These are phyloP conservation scores for Colletes collaris DNA, from an alignment of 2,888 invertebrate genomes.

Conservation along the genomic window DNA sequence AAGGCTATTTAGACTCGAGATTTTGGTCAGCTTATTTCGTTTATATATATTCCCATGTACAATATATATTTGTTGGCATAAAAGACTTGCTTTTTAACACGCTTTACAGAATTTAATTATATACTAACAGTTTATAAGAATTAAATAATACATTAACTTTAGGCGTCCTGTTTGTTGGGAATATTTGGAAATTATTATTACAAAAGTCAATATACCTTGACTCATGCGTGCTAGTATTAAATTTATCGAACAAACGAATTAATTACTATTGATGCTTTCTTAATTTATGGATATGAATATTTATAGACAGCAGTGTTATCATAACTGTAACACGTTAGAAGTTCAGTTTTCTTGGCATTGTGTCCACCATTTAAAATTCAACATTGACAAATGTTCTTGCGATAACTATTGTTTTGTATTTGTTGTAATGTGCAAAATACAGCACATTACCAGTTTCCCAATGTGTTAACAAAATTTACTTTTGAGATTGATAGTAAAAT, in stretches of 20 bases:
- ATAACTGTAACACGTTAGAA: constrained; percentile 30
- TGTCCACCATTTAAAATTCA: constrained; percentile 20
- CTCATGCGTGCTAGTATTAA: constrained; percentile 55
- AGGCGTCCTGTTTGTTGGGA: constrained; percentile 65
- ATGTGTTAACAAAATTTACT: constrained; percentile 38
- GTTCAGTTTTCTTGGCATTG: constrained; percentile 24
- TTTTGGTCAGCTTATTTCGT: not conserved
- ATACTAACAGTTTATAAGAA: constrained; percentile 52
- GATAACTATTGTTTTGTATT: constrained; percentile 17
- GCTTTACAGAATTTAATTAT: constrained; percentile 61
- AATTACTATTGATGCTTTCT: constrained; percentile 42
- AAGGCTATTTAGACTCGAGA: not conserved
- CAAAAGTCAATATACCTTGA: constrained; percentile 53
- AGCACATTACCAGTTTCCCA: constrained; percentile 36
- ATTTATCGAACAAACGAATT: constrained; percentile 32
- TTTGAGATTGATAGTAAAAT: constrained; percentile 59
- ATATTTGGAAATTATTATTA: constrained; percentile 41
- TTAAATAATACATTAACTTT: constrained; percentile 61
- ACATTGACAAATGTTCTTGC: constrained; percentile 20
- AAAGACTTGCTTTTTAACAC: constrained; percentile 58
- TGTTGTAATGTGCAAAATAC: constrained; percentile 33
- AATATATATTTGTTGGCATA: constrained; percentile 59
- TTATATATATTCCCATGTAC: constrained; percentile 57
- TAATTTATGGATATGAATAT: constrained; percentile 37
- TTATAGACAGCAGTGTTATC: constrained; percentile 20